Base-by-base conservation (phyloP, 2,888 invertebrate genomes). In the Drosophila lutescens region DNA sequence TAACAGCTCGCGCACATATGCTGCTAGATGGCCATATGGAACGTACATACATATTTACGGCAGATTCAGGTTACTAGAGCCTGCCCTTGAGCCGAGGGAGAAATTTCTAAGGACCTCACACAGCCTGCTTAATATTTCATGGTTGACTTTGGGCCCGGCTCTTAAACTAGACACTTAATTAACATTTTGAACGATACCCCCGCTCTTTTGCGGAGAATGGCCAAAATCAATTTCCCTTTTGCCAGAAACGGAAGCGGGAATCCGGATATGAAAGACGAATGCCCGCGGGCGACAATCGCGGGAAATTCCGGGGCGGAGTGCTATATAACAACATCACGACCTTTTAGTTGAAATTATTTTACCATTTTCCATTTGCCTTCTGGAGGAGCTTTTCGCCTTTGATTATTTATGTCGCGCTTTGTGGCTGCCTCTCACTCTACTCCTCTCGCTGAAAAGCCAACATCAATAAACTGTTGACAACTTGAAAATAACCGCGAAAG, bases 211-310 rank as follows among this genome's bases (percentile, higher is more conserved):
- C 26, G 6, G 2, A 20, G 32, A 46, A 17, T 34, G 43, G 41
- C 65, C 57, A 59, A 73, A 82, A 84, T 86, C 82, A 84, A 84
- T 84, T 84, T 84, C 80, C 80, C 65, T 65, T 71, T 62, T 53
- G 49, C 49, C 50, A 30, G 53, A 30, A 74, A 44, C 86, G 83
- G 82, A 82, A 80, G 74, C 63, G 44, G 43, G 59, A 41, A 26
- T 40, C 65, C 78, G 84, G 84, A 86, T 85, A 85, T 87, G 87
- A 87, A 87, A 82, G 82, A 70, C 80, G 80, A 74, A 59, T 80
- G 77, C 82, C 82, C 70, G 67, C 49, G 72, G 82, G 76, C 60
- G 41, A 66, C 60, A 71, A 68, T 67, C 61, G 61, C 49, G 38
- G 38, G 36, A 47, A 40, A 46, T 59, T 46, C 34, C 44, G 38